phyloP scores from a whole-genome alignment of 2,888 invertebrate species.

The Frankliniella intonsa region DNA sequence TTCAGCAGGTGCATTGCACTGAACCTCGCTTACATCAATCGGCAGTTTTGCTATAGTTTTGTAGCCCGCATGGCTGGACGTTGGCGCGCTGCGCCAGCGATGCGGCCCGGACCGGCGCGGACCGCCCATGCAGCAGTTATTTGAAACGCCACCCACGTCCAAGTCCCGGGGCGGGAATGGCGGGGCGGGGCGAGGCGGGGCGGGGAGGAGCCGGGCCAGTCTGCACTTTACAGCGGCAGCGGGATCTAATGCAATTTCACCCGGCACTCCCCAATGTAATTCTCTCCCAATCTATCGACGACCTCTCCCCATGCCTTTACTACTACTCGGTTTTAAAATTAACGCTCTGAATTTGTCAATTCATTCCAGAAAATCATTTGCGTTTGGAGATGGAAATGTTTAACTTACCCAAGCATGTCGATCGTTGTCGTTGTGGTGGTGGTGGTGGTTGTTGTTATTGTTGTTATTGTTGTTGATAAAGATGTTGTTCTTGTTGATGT shows the following conservation, averaged over 20 bases:
- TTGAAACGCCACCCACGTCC: conserved; percentile 54
- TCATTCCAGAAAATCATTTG: conserved; percentile 28
- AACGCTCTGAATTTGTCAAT: conserved; percentile 10
- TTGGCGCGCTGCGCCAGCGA: too few species aligned
- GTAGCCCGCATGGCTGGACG: too few species aligned
- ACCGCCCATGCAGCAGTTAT: too few species aligned
- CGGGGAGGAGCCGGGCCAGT: conserved; percentile 41
- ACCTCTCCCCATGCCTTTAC: not conserved
- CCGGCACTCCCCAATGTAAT: not conserved
- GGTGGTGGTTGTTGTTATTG: conserved; percentile 20
- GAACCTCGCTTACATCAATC: too few species aligned
- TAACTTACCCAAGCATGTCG: conserved; percentile 19
- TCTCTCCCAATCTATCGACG: not conserved
- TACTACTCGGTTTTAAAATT: not conserved
- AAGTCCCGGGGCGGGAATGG: conserved; percentile 64
- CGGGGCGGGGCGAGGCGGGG: conserved; percentile 47
- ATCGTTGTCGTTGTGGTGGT: conserved; percentile 24
- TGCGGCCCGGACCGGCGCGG: too few species aligned
- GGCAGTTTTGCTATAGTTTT: too few species aligned
- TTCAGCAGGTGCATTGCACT: too few species aligned
- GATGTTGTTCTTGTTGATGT: conserved; percentile 40
- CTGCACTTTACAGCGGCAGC: conserved; percentile 37
- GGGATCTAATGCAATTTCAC: conserved; percentile 3
- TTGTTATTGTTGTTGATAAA: conserved; percentile 35
- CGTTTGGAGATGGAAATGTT: too few species aligned